phyloP scores from a whole-genome alignment of 2,113 vertebrate genomes.

The Cichladusa arquata region DNA sequence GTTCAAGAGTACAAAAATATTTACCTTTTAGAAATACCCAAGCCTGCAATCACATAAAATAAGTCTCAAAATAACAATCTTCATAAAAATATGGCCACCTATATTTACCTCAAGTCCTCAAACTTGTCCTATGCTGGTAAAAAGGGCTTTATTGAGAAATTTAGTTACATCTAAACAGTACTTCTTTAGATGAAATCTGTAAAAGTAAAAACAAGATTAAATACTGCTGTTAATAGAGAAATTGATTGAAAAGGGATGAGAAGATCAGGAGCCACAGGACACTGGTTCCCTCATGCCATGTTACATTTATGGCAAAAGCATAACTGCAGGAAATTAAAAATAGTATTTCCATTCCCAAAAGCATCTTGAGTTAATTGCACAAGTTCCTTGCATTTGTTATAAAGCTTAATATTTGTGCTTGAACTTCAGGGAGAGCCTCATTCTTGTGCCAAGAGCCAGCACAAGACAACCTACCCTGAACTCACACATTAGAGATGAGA shows the following conservation, averaged over 20 bases:
- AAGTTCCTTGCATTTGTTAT: not conserved
- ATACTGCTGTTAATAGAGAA: not conserved
- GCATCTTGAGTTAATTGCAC: not conserved
- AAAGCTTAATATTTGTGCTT: conserved; percentile 10
- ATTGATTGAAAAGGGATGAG: not conserved
- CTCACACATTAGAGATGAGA: not conserved
- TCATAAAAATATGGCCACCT: conserved; percentile 4
- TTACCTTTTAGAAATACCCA: conserved; percentile 36
- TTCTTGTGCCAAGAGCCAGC: not conserved
- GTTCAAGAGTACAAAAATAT: conserved; percentile 52
- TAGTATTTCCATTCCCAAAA: not conserved
- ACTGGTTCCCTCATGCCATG: not conserved
- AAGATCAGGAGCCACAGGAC: not conserved
- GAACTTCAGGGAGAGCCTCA: not conserved
- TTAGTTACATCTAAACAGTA: not conserved
- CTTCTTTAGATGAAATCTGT: not conserved
- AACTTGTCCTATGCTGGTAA: not conserved
- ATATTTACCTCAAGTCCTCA: not conserved
- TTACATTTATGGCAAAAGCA: not conserved
- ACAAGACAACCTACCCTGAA: not conserved
- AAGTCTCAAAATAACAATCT: conserved; percentile 31
- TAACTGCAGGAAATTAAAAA: not conserved
- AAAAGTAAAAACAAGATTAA: not conserved
- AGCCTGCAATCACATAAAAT: not conserved
- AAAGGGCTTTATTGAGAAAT: conserved; percentile 15